Percentiles rank a stretch among this genome's conserved stretches.
Conservation (phyloP, 2,797 vertebrate genomes). For the Valencia hispanica region DNA sequence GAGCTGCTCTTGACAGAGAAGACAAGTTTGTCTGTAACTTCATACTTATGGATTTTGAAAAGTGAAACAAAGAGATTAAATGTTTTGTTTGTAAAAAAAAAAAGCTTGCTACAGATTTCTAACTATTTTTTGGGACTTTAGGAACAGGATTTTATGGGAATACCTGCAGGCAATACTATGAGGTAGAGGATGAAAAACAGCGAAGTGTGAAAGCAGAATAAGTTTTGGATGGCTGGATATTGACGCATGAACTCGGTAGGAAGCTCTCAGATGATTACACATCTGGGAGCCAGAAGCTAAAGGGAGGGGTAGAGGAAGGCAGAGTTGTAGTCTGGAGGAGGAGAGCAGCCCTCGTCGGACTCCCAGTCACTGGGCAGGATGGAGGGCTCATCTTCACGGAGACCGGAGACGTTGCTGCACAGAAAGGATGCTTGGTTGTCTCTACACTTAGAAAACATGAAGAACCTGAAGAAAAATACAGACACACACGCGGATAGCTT, state of each 20-base stretch:
- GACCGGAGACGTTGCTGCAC: slow-evolving; percentile 72
- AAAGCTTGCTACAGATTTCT: background rate
- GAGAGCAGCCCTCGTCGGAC: slow-evolving; percentile 70
- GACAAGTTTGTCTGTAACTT: slow-evolving; percentile 4
- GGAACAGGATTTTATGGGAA: background rate
- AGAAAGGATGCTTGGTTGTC: slow-evolving; percentile 70
- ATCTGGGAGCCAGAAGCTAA: slow-evolving; percentile 42
- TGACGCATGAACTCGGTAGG: slow-evolving; percentile 17
- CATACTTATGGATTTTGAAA: background rate
- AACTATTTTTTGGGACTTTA: background rate
- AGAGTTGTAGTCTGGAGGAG: slow-evolving; percentile 85
- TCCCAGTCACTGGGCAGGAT: slow-evolving; percentile 62
- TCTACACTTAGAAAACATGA: slow-evolving; percentile 77
- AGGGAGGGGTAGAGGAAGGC: slow-evolving; percentile 78
- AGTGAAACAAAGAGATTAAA: background rate
- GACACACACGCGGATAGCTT: background rate
- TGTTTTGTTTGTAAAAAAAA: background rate
- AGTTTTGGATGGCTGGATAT: slow-evolving; percentile 2
- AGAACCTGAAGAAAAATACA: slow-evolving; percentile 73
- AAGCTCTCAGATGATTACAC: background rate
- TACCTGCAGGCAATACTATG: slow-evolving; percentile 20
- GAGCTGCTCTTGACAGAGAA: slow-evolving; percentile 61
- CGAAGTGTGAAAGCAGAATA: slow-evolving; percentile 11
- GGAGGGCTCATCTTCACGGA: slow-evolving; percentile 53
- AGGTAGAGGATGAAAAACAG: slow-evolving; percentile 50